Percentiles rank a stretch among this genome's conserved stretches.
Evolutionary conservation across 92 coral and sea anemone species (phyloP).

Genomic region (Parazoanthus atlanticus): DNA sequence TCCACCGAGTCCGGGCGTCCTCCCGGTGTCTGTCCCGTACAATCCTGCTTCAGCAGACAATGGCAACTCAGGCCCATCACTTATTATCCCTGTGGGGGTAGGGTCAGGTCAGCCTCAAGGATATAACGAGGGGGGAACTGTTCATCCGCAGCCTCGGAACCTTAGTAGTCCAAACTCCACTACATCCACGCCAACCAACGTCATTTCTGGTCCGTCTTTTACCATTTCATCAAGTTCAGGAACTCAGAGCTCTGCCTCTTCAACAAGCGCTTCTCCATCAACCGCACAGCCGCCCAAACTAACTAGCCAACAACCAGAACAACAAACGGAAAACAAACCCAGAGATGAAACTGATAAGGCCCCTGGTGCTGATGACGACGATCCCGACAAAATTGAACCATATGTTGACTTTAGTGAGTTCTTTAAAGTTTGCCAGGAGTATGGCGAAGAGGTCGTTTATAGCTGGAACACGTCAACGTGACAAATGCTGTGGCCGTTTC

Average conservation of each 20-base stretch:
- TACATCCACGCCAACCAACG: constrained; percentile 81
- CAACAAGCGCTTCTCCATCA: constrained; percentile 73
- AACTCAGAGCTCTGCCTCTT: constrained; percentile 73
- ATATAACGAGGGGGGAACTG: constrained; percentile 1
- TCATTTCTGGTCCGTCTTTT: constrained; percentile 46
- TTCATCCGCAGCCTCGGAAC: constrained; percentile 43
- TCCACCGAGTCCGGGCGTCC: constrained; percentile 80
- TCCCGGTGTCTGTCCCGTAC: constrained; percentile 88
- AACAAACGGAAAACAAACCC: constrained; percentile 13
- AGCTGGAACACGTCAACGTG: constrained; percentile 28
- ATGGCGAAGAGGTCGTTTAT: constrained; percentile 81
- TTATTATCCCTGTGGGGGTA: constrained; percentile 58
- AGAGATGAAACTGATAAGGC: constrained; percentile 40
- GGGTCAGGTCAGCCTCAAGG: constrained; percentile 34
- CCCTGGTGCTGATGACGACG: constrained; percentile 22
- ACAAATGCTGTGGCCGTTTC: background rate
- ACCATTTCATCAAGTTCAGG: constrained; percentile 65
- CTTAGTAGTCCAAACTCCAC: constrained; percentile 69
- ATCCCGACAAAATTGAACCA: constrained; percentile 58
- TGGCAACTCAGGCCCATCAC: constrained; percentile 62
- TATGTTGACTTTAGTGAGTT: constrained; percentile 86
- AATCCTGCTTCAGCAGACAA: constrained; percentile 68
- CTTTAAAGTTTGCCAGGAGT: constrained; percentile 53
- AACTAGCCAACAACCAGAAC: background rate
- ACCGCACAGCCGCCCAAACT: constrained; percentile 51